Percentiles rank a stretch among this genome's conserved stretches.
phyloP scores from a whole-genome alignment of 2,113 vertebrate species.

The Phoenicopterus ruber region DNA sequence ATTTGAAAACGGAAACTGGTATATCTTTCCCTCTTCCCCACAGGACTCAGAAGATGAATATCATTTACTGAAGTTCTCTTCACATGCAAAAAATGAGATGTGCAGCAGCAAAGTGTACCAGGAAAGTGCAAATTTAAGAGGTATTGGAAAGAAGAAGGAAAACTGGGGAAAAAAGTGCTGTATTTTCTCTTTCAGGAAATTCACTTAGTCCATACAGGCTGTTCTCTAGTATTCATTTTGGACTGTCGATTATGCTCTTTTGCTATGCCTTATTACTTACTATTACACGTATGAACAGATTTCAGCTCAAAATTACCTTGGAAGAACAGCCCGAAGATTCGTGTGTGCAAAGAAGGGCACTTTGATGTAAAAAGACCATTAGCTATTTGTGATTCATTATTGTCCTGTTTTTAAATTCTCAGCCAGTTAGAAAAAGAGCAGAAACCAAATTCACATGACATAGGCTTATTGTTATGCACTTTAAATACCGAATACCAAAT shows the following conservation, averaged over 20 bases:
- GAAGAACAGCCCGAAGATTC: neutral
- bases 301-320: neutral
- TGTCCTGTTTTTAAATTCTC: neutral
- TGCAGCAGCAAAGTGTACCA: neutral
- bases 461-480: neutral
- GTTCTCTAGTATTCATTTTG: neutral
- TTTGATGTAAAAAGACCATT: neutral
- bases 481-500: neutral
- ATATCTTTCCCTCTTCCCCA: neutral
- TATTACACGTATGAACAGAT: neutral
- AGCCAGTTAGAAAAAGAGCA: neutral
- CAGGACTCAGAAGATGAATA: neutral
- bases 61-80: neutral
- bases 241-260: neutral
- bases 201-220: neutral
- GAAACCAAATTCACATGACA: neutral
- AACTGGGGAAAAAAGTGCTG: neutral
- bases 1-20: neutral
- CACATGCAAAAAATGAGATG: neutral
- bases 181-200: neutral
- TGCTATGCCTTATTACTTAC: neutral
- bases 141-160: neutral
- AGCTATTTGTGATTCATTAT: neutral
- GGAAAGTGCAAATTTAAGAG: neutral
- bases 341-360: neutral